phyloP scores from a whole-genome alignment of 1,140 invertebrate genomes.

The Panagrolaimus sp. region DNA sequence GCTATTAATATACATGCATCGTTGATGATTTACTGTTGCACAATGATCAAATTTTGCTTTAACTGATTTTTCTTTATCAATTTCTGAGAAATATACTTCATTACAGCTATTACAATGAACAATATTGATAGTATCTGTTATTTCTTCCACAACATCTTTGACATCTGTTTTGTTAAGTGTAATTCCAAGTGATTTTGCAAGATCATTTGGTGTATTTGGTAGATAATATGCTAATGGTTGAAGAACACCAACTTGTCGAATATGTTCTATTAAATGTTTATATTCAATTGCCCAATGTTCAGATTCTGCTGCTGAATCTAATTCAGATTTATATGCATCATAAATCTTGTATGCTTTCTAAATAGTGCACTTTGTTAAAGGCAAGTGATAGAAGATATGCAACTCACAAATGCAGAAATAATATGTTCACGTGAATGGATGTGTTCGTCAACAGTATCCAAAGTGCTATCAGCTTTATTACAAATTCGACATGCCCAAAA shows the following conservation, averaged over 20 bases:
- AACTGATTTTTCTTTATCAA: not conserved
- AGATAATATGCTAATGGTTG: too few species aligned
- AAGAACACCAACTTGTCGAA: not conserved
- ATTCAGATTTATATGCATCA: not conserved
- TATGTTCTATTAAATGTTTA: not conserved
- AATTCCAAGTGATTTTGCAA: too few species aligned
- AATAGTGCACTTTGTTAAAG: not conserved
- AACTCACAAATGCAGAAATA: too few species aligned
- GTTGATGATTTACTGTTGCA: not conserved
- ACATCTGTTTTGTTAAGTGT: too few species aligned
- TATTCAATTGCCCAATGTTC: slow-evolving; percentile 6
- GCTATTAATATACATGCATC: not conserved
- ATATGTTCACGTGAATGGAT: not conserved
- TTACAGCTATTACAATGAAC: slow-evolving; percentile 1
- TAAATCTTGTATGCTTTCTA: not conserved
- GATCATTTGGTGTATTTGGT: too few species aligned
- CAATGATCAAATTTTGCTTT: too few species aligned
- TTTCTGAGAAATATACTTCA: not conserved
- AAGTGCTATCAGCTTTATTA: not conserved
- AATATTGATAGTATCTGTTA: not conserved
- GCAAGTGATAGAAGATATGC: too few species aligned
- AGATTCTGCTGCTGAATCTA: not conserved
- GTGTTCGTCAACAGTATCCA: not conserved
- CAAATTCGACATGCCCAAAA: not conserved
- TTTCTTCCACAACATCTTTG: not conserved